Percentiles rank a stretch among this genome's conserved stretches.
Conservation (phyloP, 2,797 vertebrate species). For the Sebastes cheni region DNA sequence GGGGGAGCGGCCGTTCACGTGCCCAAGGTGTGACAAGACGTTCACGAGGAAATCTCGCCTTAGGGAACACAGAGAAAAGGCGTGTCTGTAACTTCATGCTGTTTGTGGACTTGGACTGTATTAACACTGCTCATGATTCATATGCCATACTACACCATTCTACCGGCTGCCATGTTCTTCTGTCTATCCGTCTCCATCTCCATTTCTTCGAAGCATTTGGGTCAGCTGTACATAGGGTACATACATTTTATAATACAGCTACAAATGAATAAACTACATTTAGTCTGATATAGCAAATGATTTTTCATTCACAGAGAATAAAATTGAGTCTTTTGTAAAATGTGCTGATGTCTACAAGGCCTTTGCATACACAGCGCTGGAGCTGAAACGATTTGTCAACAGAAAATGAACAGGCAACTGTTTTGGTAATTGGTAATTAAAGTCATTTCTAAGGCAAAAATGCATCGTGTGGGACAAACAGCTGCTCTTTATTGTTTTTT, state of each 20-base stretch:
- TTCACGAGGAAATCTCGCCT: constrained; percentile 7
- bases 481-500: background rate
- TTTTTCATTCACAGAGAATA: background rate
- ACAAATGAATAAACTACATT: background rate
- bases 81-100: background rate
- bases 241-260: background rate
- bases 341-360: constrained; percentile 1
- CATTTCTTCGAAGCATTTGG: background rate
- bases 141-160: too few species aligned
- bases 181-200: too few species aligned
- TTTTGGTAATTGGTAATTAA: background rate
- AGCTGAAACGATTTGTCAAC: background rate
- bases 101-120: background rate
- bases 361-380: background rate
- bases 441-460: background rate
- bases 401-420: background rate
- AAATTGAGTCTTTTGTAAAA: constrained; percentile 1
- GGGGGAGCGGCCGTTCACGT: constrained; percentile 11
- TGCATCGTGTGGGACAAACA: background rate
- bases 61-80: constrained; percentile 24
- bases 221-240: accelerated
- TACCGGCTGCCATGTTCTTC: too few species aligned
- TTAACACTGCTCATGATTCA: background rate
- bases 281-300: background rate
- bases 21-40: constrained; percentile 22